Evolutionary conservation across 2,888 invertebrate genomes (phyloP).

Genomic region (Scaptomyza cyrtandrae): DNA sequence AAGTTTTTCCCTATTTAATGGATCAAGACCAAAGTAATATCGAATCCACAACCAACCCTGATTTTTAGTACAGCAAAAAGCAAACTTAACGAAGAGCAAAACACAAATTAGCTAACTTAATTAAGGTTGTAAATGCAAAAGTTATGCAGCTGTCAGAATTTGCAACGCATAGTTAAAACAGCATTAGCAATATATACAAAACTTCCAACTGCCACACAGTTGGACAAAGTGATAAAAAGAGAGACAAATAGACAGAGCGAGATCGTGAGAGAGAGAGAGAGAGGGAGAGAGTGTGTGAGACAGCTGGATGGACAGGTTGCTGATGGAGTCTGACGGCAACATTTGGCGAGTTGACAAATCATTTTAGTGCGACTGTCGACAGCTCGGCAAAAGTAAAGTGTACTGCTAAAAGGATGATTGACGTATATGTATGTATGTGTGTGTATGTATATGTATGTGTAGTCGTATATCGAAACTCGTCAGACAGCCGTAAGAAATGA

Average conservation of each 20-base stretch:
- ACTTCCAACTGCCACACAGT: slow-evolving; percentile 1
- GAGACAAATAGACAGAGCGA: slow-evolving; percentile 5
- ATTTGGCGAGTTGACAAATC: slow-evolving; percentile 71
- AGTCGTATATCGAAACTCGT: slow-evolving; percentile 52
- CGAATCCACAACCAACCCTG: neutral
- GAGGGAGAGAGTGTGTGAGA: neutral
- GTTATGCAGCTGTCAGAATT: slow-evolving; percentile 34
- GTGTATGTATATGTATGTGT: slow-evolving; percentile 19
- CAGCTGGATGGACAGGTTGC: slow-evolving; percentile 45
- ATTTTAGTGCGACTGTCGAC: slow-evolving; percentile 65
- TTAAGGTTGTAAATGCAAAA: slow-evolving; percentile 20
- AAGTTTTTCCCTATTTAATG: neutral
- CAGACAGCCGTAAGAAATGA: slow-evolving; percentile 27
- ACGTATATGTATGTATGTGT: slow-evolving; percentile 28
- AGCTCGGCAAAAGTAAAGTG: slow-evolving; percentile 38
- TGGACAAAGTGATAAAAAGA: slow-evolving; percentile 14
- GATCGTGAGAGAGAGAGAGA: slow-evolving; percentile 7
- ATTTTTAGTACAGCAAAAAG: neutral
- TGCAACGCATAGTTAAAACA: slow-evolving; percentile 47
- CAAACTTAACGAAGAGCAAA: neutral
- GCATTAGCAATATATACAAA: slow-evolving; percentile 50
- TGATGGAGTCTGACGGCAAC: slow-evolving; percentile 58
- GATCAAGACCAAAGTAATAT: neutral
- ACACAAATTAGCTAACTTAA: neutral
- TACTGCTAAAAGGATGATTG: slow-evolving; percentile 52